These are phyloP conservation scores for Empidonax alnorum DNA, from an alignment of 2,113 vertebrate genomes.

Conservation along the genomic window DNA sequence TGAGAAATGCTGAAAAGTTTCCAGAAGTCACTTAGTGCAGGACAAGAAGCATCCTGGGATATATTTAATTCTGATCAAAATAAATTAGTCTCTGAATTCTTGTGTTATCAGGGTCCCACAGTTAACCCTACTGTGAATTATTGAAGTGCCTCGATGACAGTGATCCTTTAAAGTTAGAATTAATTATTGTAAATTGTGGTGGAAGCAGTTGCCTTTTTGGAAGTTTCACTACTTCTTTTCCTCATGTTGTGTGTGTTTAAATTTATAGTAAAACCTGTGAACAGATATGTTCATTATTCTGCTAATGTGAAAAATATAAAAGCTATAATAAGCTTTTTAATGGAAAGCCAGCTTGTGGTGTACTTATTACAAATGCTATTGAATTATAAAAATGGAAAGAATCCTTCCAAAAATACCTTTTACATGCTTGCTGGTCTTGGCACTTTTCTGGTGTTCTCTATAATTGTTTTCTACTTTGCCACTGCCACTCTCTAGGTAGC, in stretches of 20 bases:
- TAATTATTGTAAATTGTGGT: neutral
- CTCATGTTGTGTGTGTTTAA: neutral
- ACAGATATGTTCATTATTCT: neutral
- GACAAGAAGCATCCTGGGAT: rapidly evolving
- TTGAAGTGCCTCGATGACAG: neutral
- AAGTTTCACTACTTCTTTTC: neutral
- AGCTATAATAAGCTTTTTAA: neutral
- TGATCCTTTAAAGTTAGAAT: neutral
- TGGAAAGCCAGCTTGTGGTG: neutral
- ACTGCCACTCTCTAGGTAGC: neutral
- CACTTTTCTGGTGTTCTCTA: neutral
- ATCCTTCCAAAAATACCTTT: neutral
- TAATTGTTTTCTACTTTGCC: neutral
- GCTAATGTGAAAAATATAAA: neutral
- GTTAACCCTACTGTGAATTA: neutral
- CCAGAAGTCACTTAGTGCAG: neutral
- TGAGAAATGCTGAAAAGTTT: neutral
- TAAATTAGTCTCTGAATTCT: neutral
- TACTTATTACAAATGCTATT: neutral
- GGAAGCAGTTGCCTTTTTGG: neutral
- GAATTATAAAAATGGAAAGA: neutral
- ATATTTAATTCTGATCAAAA: neutral
- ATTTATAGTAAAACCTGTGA: neutral
- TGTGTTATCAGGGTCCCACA: neutral
- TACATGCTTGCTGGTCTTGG: neutral